Percentiles rank a stretch among this genome's conserved stretches.
Conservation (phyloP, 2,113 vertebrate species). For the Gymnocephalus cernua region DNA sequence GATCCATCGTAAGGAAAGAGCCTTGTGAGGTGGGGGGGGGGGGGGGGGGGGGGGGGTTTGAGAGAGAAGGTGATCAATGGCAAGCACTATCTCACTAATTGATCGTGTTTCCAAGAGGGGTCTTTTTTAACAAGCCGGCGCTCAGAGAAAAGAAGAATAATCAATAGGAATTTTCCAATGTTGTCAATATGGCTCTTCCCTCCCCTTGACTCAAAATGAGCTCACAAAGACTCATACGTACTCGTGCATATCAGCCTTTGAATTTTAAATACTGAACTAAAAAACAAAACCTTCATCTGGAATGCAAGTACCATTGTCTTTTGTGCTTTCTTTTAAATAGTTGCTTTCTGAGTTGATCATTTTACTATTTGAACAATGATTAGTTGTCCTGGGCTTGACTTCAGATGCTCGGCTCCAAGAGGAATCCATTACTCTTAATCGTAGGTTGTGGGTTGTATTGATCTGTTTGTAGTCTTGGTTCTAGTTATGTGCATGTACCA, state of each 20-base stretch:
- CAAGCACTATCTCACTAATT: constrained; percentile 86
- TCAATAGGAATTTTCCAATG: constrained; percentile 85
- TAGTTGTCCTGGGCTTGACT: constrained; percentile 50
- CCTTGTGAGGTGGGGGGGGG: constrained; percentile 47
- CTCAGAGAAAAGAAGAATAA: constrained; percentile 82
- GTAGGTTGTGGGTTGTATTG: constrained; percentile 72
- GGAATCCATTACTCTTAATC: constrained; percentile 80
- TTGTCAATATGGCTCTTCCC: constrained; percentile 75
- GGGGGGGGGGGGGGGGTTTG: neutral
- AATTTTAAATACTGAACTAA: neutral
- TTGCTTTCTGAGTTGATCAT: constrained; percentile 18
- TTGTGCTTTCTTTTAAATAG: neutral
- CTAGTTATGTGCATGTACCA: constrained; percentile 66
- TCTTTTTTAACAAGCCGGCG: constrained; percentile 83
- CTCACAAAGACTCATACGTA: constrained; percentile 30
- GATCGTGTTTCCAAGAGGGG: constrained; percentile 83
- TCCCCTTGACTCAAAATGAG: constrained; percentile 56
- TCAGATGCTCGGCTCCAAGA: constrained; percentile 59
- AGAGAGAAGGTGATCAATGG: constrained; percentile 79
- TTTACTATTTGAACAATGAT: constrained; percentile 50
- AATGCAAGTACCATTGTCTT: neutral
- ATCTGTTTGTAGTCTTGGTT: constrained; percentile 73
- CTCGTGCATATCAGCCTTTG: neutral
- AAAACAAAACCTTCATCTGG: neutral
- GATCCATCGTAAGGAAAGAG: constrained; percentile 74